These are phyloP conservation scores for Margarornis squamiger DNA, from an alignment of 2,797 vertebrate genomes.

Conservation along the genomic window DNA sequence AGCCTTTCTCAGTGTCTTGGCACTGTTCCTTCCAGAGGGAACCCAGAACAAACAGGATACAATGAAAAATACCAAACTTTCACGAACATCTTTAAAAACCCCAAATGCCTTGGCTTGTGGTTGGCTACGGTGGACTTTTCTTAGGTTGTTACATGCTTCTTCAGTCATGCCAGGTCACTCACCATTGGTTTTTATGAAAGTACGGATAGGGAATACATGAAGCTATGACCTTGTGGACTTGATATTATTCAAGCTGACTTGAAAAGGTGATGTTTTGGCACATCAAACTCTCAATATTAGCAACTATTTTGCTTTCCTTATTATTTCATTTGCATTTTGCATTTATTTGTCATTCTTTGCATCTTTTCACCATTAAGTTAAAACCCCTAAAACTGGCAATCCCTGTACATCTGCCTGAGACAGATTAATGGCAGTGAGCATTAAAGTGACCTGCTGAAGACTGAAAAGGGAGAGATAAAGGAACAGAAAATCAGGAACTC, in stretches of 20 bases:
- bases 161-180: background rate
- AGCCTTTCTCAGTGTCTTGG: conserved; percentile 59
- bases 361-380: background rate
- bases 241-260: background rate
- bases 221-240: background rate
- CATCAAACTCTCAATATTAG: background rate
- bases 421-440: background rate
- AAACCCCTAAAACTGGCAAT: background rate
- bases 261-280: background rate
- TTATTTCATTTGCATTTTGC: background rate
- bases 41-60: conserved; percentile 49
- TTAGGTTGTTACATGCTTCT: background rate
- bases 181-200: background rate
- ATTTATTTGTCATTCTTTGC: background rate
- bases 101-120: background rate
- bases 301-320: background rate
- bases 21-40: conserved; percentile 40
- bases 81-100: background rate
- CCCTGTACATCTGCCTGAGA: background rate
- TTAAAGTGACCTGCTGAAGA: background rate
- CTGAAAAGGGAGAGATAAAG: background rate
- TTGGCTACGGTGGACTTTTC: background rate
- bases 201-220: background rate
- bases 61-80: conserved; percentile 55
- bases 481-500: background rate